Percentiles rank a stretch among this genome's conserved stretches.
Evolutionary conservation across 2,888 invertebrate species (phyloP).

Genomic region (Periphyllus acericola): DNA sequence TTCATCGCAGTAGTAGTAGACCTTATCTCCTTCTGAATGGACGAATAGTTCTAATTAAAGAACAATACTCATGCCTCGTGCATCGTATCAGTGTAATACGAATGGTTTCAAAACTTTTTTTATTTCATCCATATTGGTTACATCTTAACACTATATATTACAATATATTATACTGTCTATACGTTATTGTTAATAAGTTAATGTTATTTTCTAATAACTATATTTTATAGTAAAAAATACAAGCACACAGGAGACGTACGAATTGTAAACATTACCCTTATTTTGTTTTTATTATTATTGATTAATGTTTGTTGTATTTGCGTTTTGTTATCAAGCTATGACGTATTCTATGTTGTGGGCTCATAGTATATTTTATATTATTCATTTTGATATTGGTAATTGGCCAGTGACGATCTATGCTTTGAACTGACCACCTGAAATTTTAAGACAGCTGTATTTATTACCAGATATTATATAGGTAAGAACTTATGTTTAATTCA

Average conservation of each 20-base stretch:
- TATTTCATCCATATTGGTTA: no score
- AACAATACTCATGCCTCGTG: not conserved
- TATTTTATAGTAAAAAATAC: not conserved
- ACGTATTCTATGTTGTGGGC: slow-evolving; percentile 28
- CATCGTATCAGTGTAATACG: not conserved
- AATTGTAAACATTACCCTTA: not conserved
- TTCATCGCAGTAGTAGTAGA: not conserved
- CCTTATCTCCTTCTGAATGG: slow-evolving; percentile 5
- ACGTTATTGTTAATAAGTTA: not conserved
- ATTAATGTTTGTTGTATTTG: not conserved
- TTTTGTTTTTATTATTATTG: not conserved
- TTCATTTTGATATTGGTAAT: slow-evolving; percentile 24
- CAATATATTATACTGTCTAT: not conserved
- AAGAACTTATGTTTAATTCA: slow-evolving; percentile 9
- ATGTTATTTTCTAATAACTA: not conserved
- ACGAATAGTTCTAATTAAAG: not conserved
- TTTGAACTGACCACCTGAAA: slow-evolving; percentile 26
- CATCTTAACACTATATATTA: no score
- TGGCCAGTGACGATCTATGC: slow-evolving; percentile 43
- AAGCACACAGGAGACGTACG: not conserved
- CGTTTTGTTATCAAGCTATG: slow-evolving; percentile 48
- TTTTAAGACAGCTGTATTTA: not conserved
- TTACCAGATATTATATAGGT: slow-evolving; percentile 17
- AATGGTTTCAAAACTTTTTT: not conserved
- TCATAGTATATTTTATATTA: not conserved